Conservation (phyloP, 1,140 invertebrate genomes). For the Diachasmimorpha longicaudata region DNA sequence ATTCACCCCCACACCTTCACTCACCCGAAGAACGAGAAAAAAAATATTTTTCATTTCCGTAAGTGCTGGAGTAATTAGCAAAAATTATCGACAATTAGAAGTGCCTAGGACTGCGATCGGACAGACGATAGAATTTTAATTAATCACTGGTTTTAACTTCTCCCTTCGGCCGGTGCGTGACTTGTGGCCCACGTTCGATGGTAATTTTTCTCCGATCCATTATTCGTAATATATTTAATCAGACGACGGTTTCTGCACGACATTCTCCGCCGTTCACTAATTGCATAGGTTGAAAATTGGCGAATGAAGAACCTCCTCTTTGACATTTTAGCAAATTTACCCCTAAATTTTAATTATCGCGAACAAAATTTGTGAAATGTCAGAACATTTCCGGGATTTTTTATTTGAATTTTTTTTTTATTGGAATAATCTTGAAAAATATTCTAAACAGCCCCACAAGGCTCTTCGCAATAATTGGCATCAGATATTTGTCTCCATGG, state of each 20-base stretch:
- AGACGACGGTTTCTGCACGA: neutral
- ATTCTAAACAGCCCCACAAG: no score
- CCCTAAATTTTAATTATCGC: no score
- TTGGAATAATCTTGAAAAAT: no score
- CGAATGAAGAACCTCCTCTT: no score
- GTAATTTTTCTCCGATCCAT: neutral
- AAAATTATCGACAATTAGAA: neutral
- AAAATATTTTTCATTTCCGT: neutral
- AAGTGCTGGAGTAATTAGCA: neutral
- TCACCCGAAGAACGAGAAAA: neutral
- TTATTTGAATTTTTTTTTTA: no score
- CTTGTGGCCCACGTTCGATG: neutral
- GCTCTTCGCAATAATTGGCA: no score
- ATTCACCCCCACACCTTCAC: neutral
- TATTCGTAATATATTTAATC: constrained; percentile 5
- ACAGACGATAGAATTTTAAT: neutral
- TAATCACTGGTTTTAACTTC: neutral
- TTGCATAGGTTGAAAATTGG: neutral
- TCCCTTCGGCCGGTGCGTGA: neutral
- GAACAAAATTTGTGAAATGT: no score
- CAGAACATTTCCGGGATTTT: no score
- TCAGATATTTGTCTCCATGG: no score
- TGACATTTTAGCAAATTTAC: no score
- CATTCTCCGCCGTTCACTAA: neutral
- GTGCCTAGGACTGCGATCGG: neutral